Conservation (phyloP, 2,797 vertebrate species). For the Labroides dimidiatus region DNA sequence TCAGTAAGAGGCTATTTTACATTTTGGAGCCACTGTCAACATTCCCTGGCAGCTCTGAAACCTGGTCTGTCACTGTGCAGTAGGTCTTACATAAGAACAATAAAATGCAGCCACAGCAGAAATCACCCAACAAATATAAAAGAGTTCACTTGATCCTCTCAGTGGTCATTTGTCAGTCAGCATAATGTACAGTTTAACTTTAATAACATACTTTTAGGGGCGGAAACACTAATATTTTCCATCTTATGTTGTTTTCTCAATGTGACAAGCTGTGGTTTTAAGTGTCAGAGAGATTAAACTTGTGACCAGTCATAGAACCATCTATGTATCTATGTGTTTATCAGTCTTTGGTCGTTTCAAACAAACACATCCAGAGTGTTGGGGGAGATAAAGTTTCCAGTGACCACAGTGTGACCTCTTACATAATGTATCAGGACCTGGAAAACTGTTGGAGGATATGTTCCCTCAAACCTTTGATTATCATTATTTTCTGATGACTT, state of each 20-base stretch:
- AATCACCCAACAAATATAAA: neutral
- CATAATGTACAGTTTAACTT: neutral
- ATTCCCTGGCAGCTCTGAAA: constrained; percentile 27
- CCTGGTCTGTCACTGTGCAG: neutral
- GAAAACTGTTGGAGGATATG: too few relatives aligned
- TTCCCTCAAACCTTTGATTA: too few relatives aligned
- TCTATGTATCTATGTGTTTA: constrained; percentile 18
- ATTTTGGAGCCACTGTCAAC: constrained; percentile 8
- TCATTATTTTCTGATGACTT: too few relatives aligned
- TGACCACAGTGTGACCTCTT: constrained; percentile 55
- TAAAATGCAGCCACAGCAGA: neutral
- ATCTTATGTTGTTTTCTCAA: neutral
- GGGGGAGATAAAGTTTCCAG: constrained; percentile 59
- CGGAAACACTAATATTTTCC: neutral
- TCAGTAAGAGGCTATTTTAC: constrained; percentile 39
- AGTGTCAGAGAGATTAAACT: neutral
- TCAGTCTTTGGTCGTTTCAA: constrained; percentile 26
- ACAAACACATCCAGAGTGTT: constrained; percentile 30
- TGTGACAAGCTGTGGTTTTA: neutral
- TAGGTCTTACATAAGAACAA: neutral
- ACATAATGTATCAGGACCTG: constrained; percentile 46
- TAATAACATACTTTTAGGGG: neutral
- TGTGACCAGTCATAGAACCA: constrained; percentile 19
- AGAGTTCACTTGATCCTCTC: neutral
- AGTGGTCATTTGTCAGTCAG: neutral